Conservation (phyloP, 2,888 invertebrate genomes). For the Watsonalla cultraria region DNA sequence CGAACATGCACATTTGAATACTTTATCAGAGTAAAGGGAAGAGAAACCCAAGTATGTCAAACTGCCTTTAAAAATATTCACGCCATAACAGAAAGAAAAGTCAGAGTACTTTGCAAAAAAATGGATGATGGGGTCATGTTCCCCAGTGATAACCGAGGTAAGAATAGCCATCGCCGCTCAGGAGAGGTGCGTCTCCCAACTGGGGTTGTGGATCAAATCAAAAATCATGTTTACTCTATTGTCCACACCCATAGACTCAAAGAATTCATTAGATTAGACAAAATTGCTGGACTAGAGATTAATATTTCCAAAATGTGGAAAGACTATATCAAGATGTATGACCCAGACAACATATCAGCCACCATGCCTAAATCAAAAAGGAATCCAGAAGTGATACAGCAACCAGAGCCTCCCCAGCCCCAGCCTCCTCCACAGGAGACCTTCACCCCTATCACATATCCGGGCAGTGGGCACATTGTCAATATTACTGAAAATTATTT, state of each 20-base stretch:
- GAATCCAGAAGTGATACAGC: conserved; percentile 43
- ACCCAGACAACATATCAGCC: conserved; percentile 71
- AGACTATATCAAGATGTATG: conserved; percentile 75
- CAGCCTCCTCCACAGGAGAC: conserved; percentile 48
- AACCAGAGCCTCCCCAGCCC: conserved; percentile 34
- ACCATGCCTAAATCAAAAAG: conserved; percentile 72
- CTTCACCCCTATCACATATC: conserved; percentile 58
- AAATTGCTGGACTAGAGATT: conserved; percentile 76
- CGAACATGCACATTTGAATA: conserved; percentile 79
- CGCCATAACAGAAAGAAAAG: conserved; percentile 77
- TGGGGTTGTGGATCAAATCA: conserved; percentile 72
- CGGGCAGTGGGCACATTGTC: conserved; percentile 68
- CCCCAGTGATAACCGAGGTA: conserved; percentile 77
- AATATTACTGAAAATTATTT: conserved; percentile 75
- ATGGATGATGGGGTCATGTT: conserved; percentile 80
- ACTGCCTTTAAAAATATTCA: conserved; percentile 79
- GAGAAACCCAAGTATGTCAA: conserved; percentile 78
- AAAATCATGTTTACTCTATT: conserved; percentile 75
- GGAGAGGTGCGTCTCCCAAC: conserved; percentile 72
- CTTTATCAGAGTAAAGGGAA: conserved; percentile 74
- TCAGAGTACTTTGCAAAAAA: conserved; percentile 76
- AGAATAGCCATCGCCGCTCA: conserved; percentile 72
- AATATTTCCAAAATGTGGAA: conserved; percentile 80
- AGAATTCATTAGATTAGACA: conserved; percentile 74
- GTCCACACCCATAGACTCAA: conserved; percentile 73